Evolutionary conservation across 2,797 vertebrate species (phyloP), one percentile per base, ranked within the genome.

Genomic region (Myotis myotis): DNA sequence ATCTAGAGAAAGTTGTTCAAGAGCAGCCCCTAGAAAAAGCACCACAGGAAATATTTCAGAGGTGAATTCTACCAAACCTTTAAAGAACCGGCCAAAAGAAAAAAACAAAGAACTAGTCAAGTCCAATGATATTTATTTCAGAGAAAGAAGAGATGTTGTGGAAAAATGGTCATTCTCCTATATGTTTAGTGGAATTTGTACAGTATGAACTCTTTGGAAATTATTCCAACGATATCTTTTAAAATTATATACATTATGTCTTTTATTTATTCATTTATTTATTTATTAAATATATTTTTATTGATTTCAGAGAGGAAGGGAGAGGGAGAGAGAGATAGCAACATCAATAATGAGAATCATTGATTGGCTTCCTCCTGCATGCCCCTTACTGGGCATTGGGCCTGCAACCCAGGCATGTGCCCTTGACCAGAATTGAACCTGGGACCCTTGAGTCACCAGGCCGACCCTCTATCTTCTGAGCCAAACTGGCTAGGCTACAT

Each of bases 1-100:
- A 88, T 91, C 19, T 80, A 60, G 71, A 89, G 62, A 80, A 87
- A 84, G 80, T 51, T 95, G 38, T 44, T 89, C 36, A 82, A 83
- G 9, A 74, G 70, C 12, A 62, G 16, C 20, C 15, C 17, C 19
- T 38, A 76, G 80, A 71, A 64, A 91, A 85, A 89, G 41, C 30
- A 80, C 74, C 74, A 89, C 74, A 80, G 0, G 28, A 79, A 44
- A 47, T 75, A 47, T 80, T 93, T 95, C 30, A 68, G 83, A 96
- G 23, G 28, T 87, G 57, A 79, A 75, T 62, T 84, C 22, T 82
- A 72, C 28, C 38, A 78, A 81, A 41, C 15, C n/a, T 82, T 75
- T 49, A 66, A 90, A 79, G 71, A 72, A 51, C 17, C 30, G n/a
- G 81, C 13, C 55, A 57, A 57, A 57, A 57, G 8, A 23, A 57